Evolutionary conservation across 2,797 vertebrate species (phyloP).

Genomic region (Syngnathus rostellatus): DNA sequence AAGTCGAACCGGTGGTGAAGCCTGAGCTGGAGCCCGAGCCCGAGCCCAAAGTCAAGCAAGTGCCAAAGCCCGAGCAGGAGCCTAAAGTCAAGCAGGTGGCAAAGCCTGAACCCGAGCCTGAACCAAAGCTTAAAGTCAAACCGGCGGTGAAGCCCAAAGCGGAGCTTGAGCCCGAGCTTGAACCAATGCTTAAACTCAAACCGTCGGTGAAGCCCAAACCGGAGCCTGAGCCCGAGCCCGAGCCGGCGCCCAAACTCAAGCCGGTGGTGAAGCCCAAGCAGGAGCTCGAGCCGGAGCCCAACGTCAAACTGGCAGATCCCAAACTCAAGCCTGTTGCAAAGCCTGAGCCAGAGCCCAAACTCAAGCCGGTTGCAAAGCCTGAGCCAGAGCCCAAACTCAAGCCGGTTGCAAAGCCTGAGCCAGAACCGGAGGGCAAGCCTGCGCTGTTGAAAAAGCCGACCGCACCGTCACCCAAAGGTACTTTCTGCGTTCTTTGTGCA

Average conservation of each 20-base stretch:
- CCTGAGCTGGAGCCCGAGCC: slow-evolving; percentile 35
- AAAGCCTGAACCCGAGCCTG: not conserved
- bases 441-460: slow-evolving; percentile 57
- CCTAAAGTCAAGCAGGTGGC: not conserved
- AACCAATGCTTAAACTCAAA: slow-evolving; percentile 9
- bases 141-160: slow-evolving; percentile 27
- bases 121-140: slow-evolving; percentile 5
- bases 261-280: not conserved
- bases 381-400: slow-evolving; percentile 7
- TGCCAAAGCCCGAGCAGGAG: slow-evolving; percentile 13
- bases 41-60: slow-evolving; percentile 30
- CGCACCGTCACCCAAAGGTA: slow-evolving; percentile 76
- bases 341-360: not conserved
- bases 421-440: slow-evolving; percentile 58
- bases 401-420: not conserved
- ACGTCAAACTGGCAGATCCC: slow-evolving; percentile 4
- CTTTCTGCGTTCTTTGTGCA: slow-evolving; percentile 15
- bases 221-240: not conserved
- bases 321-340: slow-evolving; percentile 8
- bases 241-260: not conserved
- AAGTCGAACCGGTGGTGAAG: slow-evolving; percentile 37
- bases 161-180: slow-evolving; percentile 18
- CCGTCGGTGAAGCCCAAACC: not conserved
- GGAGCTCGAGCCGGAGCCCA: not conserved
- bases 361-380: not conserved